Evolutionary conservation across 2,113 vertebrate genomes (phyloP).

Genomic region (Scomber japonicus): DNA sequence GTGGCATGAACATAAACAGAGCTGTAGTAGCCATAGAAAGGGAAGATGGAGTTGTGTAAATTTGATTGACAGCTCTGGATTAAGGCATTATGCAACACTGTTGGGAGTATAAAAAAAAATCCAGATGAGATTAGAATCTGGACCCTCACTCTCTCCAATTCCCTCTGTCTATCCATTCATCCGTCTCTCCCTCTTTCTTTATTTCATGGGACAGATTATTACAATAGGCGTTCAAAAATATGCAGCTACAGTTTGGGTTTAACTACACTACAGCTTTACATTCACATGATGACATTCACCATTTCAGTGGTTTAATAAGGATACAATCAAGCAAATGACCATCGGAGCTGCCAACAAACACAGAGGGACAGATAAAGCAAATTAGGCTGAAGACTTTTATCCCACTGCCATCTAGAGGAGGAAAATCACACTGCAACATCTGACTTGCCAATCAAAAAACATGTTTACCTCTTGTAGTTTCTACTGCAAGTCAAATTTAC

Average conservation of each 20-base stretch:
- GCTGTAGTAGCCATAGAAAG: conserved; percentile 18
- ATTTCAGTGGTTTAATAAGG: conserved; percentile 2
- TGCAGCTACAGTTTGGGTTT: background rate
- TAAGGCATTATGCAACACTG: conserved; percentile 78
- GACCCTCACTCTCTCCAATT: conserved; percentile 53
- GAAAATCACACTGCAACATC: conserved; percentile 29
- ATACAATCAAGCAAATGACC: conserved; percentile 24
- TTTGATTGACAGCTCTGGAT: conserved; percentile 77
- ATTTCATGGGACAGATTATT: conserved; percentile 29
- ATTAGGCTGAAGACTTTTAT: conserved; percentile 41
- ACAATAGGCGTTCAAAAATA: conserved; percentile 14
- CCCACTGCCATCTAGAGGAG: conserved; percentile 62
- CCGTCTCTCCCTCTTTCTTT: conserved; percentile 20
- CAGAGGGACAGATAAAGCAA: conserved; percentile 27
- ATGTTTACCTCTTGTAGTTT: background rate
- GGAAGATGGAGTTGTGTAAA: conserved; percentile 52
- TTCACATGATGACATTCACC: conserved; percentile 9
- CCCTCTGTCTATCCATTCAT: conserved; percentile 56
- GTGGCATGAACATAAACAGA: conserved; percentile 21
- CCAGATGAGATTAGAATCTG: conserved; percentile 81
- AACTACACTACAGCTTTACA: conserved; percentile 1
- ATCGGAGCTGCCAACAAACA: conserved; percentile 11
- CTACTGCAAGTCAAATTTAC: background rate
- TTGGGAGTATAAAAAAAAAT: conserved; percentile 74
- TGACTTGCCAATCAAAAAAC: background rate